A percentile compares a stretch with the other conserved stretches of the same genome.
Evolutionary conservation across 1,140 invertebrate species (phyloP).

Genomic region (Epicauta chinensis): DNA sequence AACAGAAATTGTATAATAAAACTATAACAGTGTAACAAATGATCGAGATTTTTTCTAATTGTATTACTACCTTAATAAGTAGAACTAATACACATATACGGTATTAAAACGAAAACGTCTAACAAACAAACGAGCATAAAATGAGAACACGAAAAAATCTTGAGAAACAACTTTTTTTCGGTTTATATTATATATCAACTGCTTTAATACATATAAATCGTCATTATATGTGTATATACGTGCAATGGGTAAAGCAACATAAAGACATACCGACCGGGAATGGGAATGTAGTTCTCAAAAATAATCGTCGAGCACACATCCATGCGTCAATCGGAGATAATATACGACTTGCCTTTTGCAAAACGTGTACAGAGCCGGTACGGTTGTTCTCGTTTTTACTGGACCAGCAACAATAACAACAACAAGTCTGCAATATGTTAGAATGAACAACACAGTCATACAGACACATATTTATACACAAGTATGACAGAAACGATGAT

Average conservation of each 20-base stretch:
- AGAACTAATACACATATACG: not conserved
- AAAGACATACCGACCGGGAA: constrained; percentile 32
- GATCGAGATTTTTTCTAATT: constrained; percentile 16
- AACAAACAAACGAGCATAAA: constrained; percentile 22
- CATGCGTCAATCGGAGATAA: constrained; percentile 33
- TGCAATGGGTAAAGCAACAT: constrained; percentile 28
- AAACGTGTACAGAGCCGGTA: constrained; percentile 25
- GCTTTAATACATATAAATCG: constrained; percentile 37
- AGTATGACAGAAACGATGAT: not conserved
- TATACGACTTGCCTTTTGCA: constrained; percentile 26
- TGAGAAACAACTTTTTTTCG: constrained; percentile 25
- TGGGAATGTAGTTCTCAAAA: constrained; percentile 40
- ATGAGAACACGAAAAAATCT: constrained; percentile 30
- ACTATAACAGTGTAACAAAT: constrained; percentile 15
- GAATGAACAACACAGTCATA: constrained; percentile 10
- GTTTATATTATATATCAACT: not conserved
- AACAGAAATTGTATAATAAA: constrained; percentile 23
- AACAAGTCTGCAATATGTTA: constrained; percentile 17
- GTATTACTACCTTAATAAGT: constrained; percentile 11
- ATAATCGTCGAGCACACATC: constrained; percentile 33
- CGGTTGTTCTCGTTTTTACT: constrained; percentile 28
- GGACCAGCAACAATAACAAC: not conserved
- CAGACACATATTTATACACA: constrained; percentile 6
- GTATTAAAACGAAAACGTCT: constrained; percentile 4
- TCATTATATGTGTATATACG: constrained; percentile 26